phyloP scores from a whole-genome alignment of 2,113 vertebrate species.

The Diadophis punctatus region DNA sequence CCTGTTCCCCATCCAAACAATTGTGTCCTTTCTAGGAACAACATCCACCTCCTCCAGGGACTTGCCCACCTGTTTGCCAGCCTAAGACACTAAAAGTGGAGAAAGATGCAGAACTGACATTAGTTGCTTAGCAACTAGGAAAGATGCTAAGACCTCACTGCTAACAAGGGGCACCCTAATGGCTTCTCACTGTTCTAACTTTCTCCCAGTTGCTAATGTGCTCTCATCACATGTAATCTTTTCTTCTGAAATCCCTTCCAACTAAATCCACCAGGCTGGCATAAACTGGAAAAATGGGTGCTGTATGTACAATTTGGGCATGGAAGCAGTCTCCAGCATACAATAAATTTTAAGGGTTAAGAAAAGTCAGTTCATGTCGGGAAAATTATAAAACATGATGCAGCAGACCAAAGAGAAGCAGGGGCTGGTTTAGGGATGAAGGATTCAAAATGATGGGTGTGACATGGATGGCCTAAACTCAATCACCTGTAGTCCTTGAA shows the following conservation, averaged over 20 bases:
- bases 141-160: background rate
- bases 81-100: background rate
- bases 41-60: background rate
- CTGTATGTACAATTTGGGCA: background rate
- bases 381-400: background rate
- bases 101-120: background rate
- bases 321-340: background rate
- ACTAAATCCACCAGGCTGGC: background rate
- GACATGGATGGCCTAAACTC: slow-evolving; percentile 21
- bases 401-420: background rate
- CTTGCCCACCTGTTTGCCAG: background rate
- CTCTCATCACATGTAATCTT: background rate
- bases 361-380: background rate
- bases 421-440: background rate
- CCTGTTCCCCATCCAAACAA: background rate
- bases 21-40: background rate
- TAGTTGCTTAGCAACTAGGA: background rate
- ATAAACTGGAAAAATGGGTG: background rate
- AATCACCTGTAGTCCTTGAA: slow-evolving; percentile 48
- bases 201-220: background rate
- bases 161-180: background rate
- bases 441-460: slow-evolving; percentile 43
- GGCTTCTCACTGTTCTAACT: background rate
- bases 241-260: background rate
- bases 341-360: background rate